phyloP scores from a whole-genome alignment of 2,113 vertebrate species.

The Brienomyrus longianalis region DNA sequence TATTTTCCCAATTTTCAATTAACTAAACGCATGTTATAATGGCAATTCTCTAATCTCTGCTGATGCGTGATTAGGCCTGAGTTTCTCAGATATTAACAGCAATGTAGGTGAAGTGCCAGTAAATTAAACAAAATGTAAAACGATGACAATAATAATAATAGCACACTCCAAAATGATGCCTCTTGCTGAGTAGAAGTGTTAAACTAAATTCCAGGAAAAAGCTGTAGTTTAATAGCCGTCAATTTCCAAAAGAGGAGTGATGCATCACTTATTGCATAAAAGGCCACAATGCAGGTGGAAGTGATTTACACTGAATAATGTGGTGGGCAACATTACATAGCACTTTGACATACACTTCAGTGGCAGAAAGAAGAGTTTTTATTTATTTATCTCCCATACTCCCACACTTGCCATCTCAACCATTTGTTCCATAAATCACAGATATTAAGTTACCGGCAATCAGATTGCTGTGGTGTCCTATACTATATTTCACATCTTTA shows the following conservation, averaged over 20 bases:
- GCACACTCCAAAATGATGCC: neutral
- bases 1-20: neutral
- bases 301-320: constrained; percentile 22
- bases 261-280: constrained; percentile 15
- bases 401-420: neutral
- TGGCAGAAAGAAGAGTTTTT: constrained; percentile 6
- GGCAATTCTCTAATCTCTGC: neutral
- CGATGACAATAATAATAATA: neutral
- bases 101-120: neutral
- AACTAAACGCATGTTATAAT: neutral
- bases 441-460: neutral
- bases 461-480: neutral
- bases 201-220: neutral
- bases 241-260: constrained; percentile 16
- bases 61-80: neutral
- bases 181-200: constrained; percentile 2
- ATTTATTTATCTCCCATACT: neutral
- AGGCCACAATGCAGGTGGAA: constrained; percentile 6
- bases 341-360: neutral
- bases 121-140: neutral
- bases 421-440: constrained; percentile 16
- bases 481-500: neutral
- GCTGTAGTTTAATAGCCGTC: constrained; percentile 19
- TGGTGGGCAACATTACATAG: constrained; percentile 5
- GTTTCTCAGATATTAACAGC: neutral